Evolutionary conservation across 1,140 invertebrate genomes (phyloP).

Genomic region (Globodera ellingtonae): DNA sequence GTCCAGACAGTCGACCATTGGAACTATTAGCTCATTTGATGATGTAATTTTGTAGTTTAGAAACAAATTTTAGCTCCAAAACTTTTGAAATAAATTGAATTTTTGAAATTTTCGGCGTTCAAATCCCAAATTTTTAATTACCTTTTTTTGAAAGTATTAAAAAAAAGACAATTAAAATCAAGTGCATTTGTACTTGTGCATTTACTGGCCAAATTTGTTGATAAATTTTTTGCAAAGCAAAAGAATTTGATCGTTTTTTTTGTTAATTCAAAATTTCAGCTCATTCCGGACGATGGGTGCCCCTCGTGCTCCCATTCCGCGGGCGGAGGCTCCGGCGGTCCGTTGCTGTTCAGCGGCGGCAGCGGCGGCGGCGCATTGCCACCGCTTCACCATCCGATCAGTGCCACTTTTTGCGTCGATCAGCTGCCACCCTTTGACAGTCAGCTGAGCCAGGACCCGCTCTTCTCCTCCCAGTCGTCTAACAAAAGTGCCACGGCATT

Average conservation of each 20-base stretch:
- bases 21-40: conserved; percentile 57
- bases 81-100: background rate
- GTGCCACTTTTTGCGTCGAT: background rate
- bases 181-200: too few species aligned
- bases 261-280: conserved; percentile 18
- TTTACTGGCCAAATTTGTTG: too few species aligned
- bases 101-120: background rate
- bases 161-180: too few species aligned
- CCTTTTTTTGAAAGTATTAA: too few species aligned
- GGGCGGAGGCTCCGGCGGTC: background rate
- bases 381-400: background rate
- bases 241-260: conserved; percentile 34
- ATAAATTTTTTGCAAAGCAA: too few species aligned
- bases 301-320: background rate
- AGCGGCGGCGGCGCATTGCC: background rate
- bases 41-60: conserved; percentile 43
- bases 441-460: conserved; percentile 26
- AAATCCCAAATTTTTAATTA: too few species aligned
- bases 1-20: conserved; percentile 56
- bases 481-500: conserved; percentile 28
- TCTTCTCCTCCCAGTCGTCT: conserved; percentile 26
- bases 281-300: conserved; percentile 23
- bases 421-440: conserved; percentile 20
- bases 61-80: background rate
- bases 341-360: background rate